Base-by-base conservation (phyloP, 2,797 vertebrate genomes). In the Pseudomugil gertrudae region DNA sequence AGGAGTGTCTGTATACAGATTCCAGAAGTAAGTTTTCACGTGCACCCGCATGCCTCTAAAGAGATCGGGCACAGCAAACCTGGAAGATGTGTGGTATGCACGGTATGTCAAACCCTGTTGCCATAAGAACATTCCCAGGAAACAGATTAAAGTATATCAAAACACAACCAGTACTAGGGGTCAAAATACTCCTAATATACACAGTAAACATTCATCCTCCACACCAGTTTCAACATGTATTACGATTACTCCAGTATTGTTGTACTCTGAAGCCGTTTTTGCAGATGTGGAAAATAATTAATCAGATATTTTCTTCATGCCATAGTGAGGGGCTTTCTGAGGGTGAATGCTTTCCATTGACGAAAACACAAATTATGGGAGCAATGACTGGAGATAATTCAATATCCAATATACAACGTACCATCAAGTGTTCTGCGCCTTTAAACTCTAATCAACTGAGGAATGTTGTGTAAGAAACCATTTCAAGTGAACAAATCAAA, bases 251-350 rank as follows among this genome's bases (percentile, higher is more conserved):
- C 57, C 27, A 38, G 27, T 40, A n/a, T 17, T 29, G 14, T n/a
- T 73, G 10, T 40, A 53, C 26, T 78, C 76, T 69, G 83, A 64
- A 35, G 78, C 63, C 33, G 78, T 78, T 85, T 88, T 85, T 76
- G 84, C 83, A 89, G 76, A 88, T 62, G 81, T 85, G 86, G 79
- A 90, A 92, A 92, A 90, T 88, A 88, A 91, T 91, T 91, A 89
- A 67, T 90, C 71, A 85, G 82, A 87, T 83, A 81, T 84, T 88
- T 87, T 85, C 68, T 72, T 76, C 71, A 75, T 77, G 81, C 63
- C 68, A 73, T 26, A 74, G 79, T 33, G 56, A 86, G 50, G 59
- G 70, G 74, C 77, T 91, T 84, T 86, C 84, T 19, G 69, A 77
- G 76, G 90, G 74, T 35, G 38, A 75, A 63, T 3, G 74, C 77